Conservation (phyloP, 2,113 vertebrate species). For the Colaptes auratus region DNA sequence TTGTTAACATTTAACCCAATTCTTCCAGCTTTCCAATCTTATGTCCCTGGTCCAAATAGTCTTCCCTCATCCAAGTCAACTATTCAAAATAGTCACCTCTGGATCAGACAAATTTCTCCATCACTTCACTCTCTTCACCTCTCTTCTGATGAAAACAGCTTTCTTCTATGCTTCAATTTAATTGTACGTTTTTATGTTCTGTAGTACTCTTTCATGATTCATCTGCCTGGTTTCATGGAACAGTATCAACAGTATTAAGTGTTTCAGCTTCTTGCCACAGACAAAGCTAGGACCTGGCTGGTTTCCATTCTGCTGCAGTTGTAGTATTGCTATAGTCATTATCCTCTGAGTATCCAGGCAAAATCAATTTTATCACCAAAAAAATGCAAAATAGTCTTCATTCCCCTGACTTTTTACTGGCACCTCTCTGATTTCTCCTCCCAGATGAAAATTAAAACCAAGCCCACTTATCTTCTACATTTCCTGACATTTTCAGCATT, state of each 20-base stretch:
- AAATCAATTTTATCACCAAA: not conserved
- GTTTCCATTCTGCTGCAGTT: not conserved
- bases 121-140: not conserved
- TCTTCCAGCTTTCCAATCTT: not conserved
- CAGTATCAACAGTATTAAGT: not conserved
- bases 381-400: not conserved
- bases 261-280: not conserved
- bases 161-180: not conserved
- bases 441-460: not conserved
- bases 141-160: not conserved
- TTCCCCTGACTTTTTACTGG: not conserved
- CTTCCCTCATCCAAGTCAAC: not conserved
- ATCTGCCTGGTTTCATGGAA: conserved; percentile 4
- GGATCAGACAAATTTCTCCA: not conserved
- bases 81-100: not conserved
- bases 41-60: not conserved
- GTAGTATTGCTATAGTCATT: not conserved
- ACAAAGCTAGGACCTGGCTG: not conserved
- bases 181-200: not conserved
- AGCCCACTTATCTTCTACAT: not conserved
- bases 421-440: not conserved
- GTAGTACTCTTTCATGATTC: not conserved
- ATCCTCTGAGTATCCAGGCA: not conserved
- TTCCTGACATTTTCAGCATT: not conserved
- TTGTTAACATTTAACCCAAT: conserved; percentile 15